Base-by-base conservation (phyloP, 64 coral and sea anemone genomes). In the Montipora foliosa region DNA sequence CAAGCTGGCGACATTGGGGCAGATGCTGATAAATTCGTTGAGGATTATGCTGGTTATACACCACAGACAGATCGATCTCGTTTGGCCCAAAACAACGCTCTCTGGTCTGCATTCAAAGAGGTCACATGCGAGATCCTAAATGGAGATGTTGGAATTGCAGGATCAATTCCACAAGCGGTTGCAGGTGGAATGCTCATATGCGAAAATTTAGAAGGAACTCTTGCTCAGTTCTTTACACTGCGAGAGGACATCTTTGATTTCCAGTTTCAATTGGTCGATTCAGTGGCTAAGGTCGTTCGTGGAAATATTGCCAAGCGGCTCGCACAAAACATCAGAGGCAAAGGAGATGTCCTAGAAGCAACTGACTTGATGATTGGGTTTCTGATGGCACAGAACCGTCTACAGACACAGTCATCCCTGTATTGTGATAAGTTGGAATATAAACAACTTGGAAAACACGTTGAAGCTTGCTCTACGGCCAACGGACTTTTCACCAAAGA, bases 51-150 rank as follows among this genome's bases (percentile, higher is more conserved):
- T 6, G 66, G 22, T 13, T 87, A 87, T 59, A 29, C 29, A 29
- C 29, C 29, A 29, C 29, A 29, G 29, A 29, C 29, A 29, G 29
- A 29, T 29, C 29, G 29, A 1, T 29, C 29, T 29, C 29, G 1
- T 29, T 29, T 29, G 29, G 29, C 29, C 29, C 29, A 29, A 87
- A 87, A 87, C 67, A 87, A 87, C 25, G 84, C 84, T 14, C 49
- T 87, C 61, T 87, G 84, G 84, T 87, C 84, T 10, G 84, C 84
- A 70, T 87, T 72, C n/a, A 72, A 72, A 72, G 84, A 87, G 6
- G 60, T 68, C n/a, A 46, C 66, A 15, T 87, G 84, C 49, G 67
- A 87, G 4, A 25, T 87, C 44, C n/a, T 87, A 22, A 47, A 29
- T 44, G 67, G n/a, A 47, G 62, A 87, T 47, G 62, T 20, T 47